These are phyloP conservation scores for Ifrita kowaldi DNA, from an alignment of 2,113 vertebrate genomes.

Conservation along the genomic window DNA sequence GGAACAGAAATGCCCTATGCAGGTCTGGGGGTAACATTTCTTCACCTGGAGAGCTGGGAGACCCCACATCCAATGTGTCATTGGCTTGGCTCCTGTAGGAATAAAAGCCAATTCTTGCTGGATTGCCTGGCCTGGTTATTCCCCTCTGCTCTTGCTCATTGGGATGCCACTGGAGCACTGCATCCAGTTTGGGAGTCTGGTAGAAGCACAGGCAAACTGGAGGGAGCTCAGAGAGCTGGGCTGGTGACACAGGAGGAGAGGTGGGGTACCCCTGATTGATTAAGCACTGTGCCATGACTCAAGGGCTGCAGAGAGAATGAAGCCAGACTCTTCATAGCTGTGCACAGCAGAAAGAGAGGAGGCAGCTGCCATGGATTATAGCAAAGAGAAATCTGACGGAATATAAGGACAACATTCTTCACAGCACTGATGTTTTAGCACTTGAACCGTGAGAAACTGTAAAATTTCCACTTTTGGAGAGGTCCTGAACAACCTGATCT, in stretches of 20 bases:
- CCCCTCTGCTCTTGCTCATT: background rate
- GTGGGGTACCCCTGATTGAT: background rate
- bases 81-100: background rate
- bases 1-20: fast-evolving
- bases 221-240: background rate
- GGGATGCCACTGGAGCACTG: background rate
- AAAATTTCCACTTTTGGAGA: background rate
- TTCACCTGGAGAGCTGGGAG: background rate
- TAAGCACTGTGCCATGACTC: background rate
- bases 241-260: background rate
- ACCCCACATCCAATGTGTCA: background rate
- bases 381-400: background rate
- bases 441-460: background rate
- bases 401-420: background rate
- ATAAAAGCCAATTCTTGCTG: background rate
- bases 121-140: background rate
- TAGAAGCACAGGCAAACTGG: background rate
- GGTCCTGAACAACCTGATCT: background rate
- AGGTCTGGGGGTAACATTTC: too few species aligned
- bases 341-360: background rate
- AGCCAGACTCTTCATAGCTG: background rate
- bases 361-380: background rate
- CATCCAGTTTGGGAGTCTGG: too few species aligned
- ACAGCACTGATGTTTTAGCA: background rate
- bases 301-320: background rate